Conservation (phyloP, 2,888 invertebrate genomes). For the Seira ritae region DNA sequence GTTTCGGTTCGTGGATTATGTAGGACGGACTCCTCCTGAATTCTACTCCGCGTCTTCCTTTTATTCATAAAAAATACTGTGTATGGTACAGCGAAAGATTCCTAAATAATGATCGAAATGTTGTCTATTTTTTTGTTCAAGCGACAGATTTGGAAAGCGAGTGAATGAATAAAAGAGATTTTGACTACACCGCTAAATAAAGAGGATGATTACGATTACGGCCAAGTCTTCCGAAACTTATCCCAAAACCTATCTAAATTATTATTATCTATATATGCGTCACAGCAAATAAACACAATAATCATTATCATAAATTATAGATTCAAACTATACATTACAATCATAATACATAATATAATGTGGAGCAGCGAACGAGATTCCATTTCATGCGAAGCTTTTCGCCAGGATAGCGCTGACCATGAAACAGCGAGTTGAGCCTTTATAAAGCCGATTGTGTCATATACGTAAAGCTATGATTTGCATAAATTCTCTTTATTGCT, state of each 20-base stretch:
- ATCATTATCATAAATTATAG: conserved; percentile 6
- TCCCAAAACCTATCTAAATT: neutral
- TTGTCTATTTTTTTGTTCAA: neutral
- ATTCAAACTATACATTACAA: conserved; percentile 11
- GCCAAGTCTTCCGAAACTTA: neutral
- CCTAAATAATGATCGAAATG: conserved; percentile 1
- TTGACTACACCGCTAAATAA: neutral
- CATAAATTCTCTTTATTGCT: conserved; percentile 13
- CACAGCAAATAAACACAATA: conserved; percentile 16
- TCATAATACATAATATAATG: neutral
- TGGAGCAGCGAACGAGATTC: neutral
- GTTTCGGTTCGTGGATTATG: conserved; percentile 20
- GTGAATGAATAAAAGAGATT: conserved; percentile 3
- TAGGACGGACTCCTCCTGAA: conserved; percentile 7
- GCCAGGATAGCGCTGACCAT: neutral
- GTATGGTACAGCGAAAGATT: neutral
- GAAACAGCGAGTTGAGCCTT: conserved; percentile 5
- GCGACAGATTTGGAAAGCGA: neutral
- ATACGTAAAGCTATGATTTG: conserved; percentile 16
- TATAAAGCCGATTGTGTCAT: conserved; percentile 11
- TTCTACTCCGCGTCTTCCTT: neutral
- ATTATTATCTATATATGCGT: neutral
- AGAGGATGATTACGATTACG: neutral
- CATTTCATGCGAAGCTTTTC: neutral
- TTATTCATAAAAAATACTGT: too few relatives aligned